These are phyloP conservation scores for Buathra laborator DNA, from an alignment of 2,888 invertebrate species.

Conservation along the genomic window DNA sequence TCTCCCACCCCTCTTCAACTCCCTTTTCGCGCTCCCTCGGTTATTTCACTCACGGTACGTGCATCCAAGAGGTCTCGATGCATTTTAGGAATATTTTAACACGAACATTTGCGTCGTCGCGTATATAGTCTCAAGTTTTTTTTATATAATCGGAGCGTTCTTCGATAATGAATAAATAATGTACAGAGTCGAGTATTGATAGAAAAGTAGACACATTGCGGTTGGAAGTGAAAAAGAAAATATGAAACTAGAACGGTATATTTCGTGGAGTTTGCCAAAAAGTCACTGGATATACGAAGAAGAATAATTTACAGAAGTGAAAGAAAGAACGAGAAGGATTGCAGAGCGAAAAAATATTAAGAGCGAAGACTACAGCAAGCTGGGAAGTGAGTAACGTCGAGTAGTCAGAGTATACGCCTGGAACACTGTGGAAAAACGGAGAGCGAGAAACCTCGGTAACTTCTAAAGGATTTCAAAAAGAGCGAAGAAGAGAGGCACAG, in stretches of 20 bases:
- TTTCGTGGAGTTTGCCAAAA: neutral
- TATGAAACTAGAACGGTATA: neutral
- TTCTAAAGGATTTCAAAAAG: slow-evolving; percentile 44
- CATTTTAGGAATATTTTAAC: slow-evolving; percentile 51
- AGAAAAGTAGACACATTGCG: neutral
- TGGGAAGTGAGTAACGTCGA: slow-evolving; percentile 69
- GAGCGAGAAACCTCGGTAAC: slow-evolving; percentile 51
- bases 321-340: slow-evolving; percentile 42
- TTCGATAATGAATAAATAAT: neutral
- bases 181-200: neutral
- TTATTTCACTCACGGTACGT: slow-evolving; percentile 39
- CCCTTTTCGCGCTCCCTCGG: neutral
- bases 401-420: slow-evolving; percentile 60
- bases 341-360: slow-evolving; percentile 53
- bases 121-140: neutral
- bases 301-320: slow-evolving; percentile 57
- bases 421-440: neutral
- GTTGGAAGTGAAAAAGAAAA: neutral
- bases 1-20: slow-evolving; percentile 10
- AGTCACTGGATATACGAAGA: slow-evolving; percentile 24
- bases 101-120: slow-evolving; percentile 1
- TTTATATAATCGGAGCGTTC: neutral
- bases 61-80: slow-evolving; percentile 32
- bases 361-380: slow-evolving; percentile 50
- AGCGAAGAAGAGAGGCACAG: slow-evolving; percentile 28